phyloP scores from a whole-genome alignment of 2,888 invertebrate genomes.

The Blomia tropicalis region DNA sequence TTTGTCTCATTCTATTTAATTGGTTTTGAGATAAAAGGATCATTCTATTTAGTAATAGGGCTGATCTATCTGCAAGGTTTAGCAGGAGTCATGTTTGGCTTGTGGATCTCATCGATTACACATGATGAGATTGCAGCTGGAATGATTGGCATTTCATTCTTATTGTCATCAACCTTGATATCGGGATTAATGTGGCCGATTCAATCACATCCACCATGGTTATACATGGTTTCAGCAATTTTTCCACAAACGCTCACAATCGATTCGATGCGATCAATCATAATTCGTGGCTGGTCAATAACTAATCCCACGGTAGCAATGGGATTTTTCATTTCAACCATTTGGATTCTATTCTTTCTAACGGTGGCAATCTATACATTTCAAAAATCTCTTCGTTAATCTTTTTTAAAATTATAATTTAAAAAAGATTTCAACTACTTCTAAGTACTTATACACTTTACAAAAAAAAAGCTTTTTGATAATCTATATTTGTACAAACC shows the following conservation, averaged over 20 bases:
- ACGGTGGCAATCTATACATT: constrained; percentile 19
- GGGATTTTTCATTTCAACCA: constrained; percentile 56
- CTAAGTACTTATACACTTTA: no score
- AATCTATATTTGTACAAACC: no score
- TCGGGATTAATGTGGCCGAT: constrained; percentile 83
- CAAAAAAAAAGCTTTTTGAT: no score
- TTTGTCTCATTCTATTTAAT: constrained; percentile 61
- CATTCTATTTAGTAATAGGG: constrained; percentile 61
- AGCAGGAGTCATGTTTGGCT: constrained; percentile 90
- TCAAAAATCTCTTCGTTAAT: no score
- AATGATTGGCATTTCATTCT: constrained; percentile 18
- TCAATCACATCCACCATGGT: constrained; percentile 73
- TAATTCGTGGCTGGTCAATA: constrained; percentile 56
- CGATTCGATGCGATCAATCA: constrained; percentile 53
- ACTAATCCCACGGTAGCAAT: constrained; percentile 53
- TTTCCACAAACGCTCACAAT: constrained; percentile 65
- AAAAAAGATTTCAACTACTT: no score
- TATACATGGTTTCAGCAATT: constrained; percentile 52
- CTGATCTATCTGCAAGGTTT: constrained; percentile 74
- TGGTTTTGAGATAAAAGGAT: constrained; percentile 72
- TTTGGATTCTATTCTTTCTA: constrained; percentile 50
- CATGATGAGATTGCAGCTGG: constrained; percentile 17
- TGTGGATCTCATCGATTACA: constrained; percentile 49
- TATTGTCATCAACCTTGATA: constrained; percentile 15
- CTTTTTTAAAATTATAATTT: no score